Percentiles rank a stretch among this genome's conserved stretches.
These are phyloP conservation scores for Sipha flava DNA, from an alignment of 1,140 invertebrate genomes.

Conservation along the genomic window DNA sequence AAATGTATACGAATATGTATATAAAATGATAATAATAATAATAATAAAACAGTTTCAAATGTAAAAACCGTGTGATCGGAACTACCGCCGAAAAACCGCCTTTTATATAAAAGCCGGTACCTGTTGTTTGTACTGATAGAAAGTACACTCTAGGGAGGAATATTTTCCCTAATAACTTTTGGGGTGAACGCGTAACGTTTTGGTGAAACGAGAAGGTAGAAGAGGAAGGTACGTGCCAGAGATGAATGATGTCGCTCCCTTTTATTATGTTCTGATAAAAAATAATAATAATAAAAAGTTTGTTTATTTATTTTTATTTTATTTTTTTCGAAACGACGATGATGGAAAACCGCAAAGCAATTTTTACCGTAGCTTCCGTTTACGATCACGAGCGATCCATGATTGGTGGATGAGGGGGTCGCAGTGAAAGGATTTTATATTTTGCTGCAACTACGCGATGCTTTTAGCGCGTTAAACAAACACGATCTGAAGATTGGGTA, in stretches of 20 bases:
- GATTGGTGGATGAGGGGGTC: too few relatives aligned
- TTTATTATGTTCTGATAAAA: slow-evolving; percentile 24
- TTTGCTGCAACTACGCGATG: not conserved
- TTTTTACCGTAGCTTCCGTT: not conserved
- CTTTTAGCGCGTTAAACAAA: slow-evolving; percentile 9
- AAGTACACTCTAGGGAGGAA: not conserved
- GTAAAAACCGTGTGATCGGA: not conserved
- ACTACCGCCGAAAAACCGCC: not conserved
- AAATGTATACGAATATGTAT: not conserved
- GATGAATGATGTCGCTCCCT: slow-evolving; percentile 6
- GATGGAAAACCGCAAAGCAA: slow-evolving; percentile 20
- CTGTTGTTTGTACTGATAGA: not conserved
- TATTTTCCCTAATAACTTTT: slow-evolving; percentile 26
- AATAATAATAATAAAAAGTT: slow-evolving; percentile 20
- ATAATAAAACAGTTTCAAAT: not conserved
- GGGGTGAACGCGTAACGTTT: not conserved
- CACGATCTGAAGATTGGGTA: not conserved
- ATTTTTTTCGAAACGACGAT: not conserved
- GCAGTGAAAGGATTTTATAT: not conserved
- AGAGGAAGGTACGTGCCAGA: not conserved
- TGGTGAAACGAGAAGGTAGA: not conserved
- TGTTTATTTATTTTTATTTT: slow-evolving; percentile 3
- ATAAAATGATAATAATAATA: not conserved
- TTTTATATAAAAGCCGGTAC: not conserved
- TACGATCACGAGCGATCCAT: not conserved